Base-by-base conservation (phyloP, 2,797 vertebrate genomes). In the Calcarius lapponicus region DNA sequence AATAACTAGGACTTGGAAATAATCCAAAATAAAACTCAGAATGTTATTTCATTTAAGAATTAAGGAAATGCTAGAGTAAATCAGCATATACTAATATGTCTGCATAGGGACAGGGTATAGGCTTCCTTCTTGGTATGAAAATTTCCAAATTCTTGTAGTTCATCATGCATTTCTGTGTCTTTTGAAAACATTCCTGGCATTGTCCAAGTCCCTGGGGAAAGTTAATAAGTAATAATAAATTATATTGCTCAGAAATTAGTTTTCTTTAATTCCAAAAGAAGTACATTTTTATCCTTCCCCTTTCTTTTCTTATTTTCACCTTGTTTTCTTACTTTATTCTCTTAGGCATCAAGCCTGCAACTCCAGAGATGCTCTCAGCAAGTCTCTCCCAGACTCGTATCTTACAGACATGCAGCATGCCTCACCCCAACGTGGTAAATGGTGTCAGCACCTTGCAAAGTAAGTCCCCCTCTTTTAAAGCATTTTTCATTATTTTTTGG, bases 311-410 rank as follows among this genome's bases (percentile, higher is more conserved):
- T 20, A 9, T 45, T 60, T 61, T 50, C 3, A 31, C 17, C 8
- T 43, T 38, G 9, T 83, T 82, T 38, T 18, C 6, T 8, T 13
- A 11, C 3, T 72, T 50, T 70, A 74, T 82, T 71, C 57, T 82
- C 82, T 53, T 85, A 98, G 97, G 95, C 36, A 94, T 98, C 92
- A 97, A 97, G 74, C 65, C 93, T 47, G 60, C 95, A 97, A 98
- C 98, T 97, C 98, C 99, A 96, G 98, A 99, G 97, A 98, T 98
- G 98, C 94, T 99, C n/a, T 98, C 98, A 80, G 98, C 98, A 95
- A 99, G 98, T 86, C 98, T 98, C 48, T 99, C 98, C 86, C 99
- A 99, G 96, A 98, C 98, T 56, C 98, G 98, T 31, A 98, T 98
- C 95, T 98, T 98, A 65, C 98, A 98, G 96, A 98, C 98, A 1